Conservation (phyloP, 2,888 invertebrate genomes). For the Byasa hedistus region DNA sequence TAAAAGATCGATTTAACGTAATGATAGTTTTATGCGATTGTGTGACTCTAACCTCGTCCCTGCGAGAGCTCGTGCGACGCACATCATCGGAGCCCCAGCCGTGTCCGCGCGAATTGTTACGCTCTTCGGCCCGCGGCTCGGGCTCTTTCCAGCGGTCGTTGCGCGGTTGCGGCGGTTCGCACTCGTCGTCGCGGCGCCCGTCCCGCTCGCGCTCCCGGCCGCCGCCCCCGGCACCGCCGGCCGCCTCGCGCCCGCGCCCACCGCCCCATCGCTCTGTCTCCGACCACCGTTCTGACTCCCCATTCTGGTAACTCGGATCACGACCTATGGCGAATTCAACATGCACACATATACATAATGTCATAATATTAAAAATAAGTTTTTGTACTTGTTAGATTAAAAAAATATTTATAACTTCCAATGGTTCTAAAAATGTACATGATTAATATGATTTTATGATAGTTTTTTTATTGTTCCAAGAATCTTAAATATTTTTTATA, state of each 20-base stretch:
- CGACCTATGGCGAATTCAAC: conserved; percentile 54
- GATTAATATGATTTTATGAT: no score
- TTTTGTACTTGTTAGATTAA: no score
- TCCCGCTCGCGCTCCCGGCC: conserved; percentile 53
- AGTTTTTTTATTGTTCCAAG: no score
- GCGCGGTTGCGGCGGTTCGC: conserved; percentile 70
- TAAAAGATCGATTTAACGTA: no score
- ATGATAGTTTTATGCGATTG: background rate
- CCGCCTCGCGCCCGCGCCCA: conserved; percentile 51
- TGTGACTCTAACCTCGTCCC: conserved; percentile 59
- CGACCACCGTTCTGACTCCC: conserved; percentile 73
- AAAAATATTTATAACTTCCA: no score
- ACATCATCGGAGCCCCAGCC: conserved; percentile 74
- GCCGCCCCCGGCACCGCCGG: conserved; percentile 53
- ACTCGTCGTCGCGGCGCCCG: conserved; percentile 56
- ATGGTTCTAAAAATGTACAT: no score
- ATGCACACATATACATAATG: no score
- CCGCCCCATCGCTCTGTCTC: conserved; percentile 58
- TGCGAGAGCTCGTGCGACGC: conserved; percentile 66
- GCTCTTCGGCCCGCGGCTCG: conserved; percentile 67
- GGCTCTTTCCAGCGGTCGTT: conserved; percentile 84
- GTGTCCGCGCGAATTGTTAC: conserved; percentile 50
- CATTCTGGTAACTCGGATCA: conserved; percentile 73
- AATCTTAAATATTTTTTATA: no score
- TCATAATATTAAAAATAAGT: no score